These are phyloP conservation scores for Dromius quadrimaculatus DNA, from an alignment of 2,888 invertebrate genomes.

Conservation along the genomic window DNA sequence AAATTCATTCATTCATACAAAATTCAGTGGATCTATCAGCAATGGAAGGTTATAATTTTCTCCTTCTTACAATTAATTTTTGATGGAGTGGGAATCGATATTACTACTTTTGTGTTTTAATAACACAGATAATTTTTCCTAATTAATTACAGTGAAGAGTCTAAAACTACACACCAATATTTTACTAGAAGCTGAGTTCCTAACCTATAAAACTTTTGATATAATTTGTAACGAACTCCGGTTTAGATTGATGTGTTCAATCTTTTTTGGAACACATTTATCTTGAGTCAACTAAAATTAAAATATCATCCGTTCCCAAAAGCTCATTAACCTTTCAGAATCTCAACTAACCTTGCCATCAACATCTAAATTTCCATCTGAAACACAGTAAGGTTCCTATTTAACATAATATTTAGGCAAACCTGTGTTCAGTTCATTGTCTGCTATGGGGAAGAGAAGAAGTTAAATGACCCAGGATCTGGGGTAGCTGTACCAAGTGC, in stretches of 20 bases:
- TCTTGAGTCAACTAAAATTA: neutral
- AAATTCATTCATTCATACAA: neutral
- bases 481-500: constrained; percentile 13
- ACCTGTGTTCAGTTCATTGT: constrained; percentile 1
- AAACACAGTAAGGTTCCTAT: constrained; percentile 1
- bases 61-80: too few relatives aligned
- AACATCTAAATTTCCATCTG: constrained; percentile 15
- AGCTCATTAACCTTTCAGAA: constrained; percentile 2
- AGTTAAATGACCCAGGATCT: neutral
- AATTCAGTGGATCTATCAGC: neutral
- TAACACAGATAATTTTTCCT: too few relatives aligned
- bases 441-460: constrained; percentile 7
- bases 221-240: neutral
- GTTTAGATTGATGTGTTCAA: too few relatives aligned
- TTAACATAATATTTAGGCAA: constrained; percentile 12
- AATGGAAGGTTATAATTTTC: too few relatives aligned
- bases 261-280: neutral
- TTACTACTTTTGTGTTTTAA: too few relatives aligned
- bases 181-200: too few relatives aligned
- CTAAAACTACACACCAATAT: too few relatives aligned
- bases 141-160: too few relatives aligned
- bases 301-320: neutral
- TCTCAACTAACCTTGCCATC: constrained; percentile 5
- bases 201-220: too few relatives aligned
- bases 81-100: too few relatives aligned